Conservation (phyloP, 2,888 invertebrate species). For the Volucella inanis region DNA sequence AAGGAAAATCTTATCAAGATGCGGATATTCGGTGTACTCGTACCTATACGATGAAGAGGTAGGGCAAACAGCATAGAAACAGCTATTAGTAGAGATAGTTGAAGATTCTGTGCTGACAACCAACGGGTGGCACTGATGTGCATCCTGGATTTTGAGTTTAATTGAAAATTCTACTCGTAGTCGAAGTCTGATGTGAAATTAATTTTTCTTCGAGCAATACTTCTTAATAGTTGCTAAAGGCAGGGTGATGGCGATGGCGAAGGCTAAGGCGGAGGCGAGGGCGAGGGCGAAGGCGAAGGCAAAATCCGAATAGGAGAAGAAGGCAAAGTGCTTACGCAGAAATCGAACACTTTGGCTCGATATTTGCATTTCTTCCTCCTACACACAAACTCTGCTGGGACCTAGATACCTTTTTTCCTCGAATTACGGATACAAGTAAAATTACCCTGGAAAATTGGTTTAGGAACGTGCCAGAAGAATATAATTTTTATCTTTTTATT, state of each 20-base stretch:
- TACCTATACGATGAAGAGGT: background rate
- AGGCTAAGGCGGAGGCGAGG: background rate
- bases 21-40: conserved; percentile 18
- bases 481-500: conserved; percentile 14
- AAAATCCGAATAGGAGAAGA: background rate
- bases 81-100: conserved; percentile 37
- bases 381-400: background rate
- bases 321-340: conserved; percentile 7
- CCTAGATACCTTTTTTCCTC: conserved; percentile 4
- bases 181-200: conserved; percentile 79
- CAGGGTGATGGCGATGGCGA: background rate
- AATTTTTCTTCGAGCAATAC: conserved; percentile 75
- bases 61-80: conserved; percentile 17
- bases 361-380: conserved; percentile 40
- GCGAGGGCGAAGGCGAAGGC: conserved; percentile 13
- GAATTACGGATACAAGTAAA: conserved; percentile 10
- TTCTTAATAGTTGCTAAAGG: conserved; percentile 42
- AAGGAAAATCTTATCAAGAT: conserved; percentile 64
- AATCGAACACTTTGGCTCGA: conserved; percentile 37
- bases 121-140: conserved; percentile 24
- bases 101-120: background rate
- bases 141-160: conserved; percentile 78
- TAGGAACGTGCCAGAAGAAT: conserved; percentile 34
- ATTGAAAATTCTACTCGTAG: conserved; percentile 79
- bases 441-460: conserved; percentile 34